These are phyloP conservation scores for Neria commutata DNA, from an alignment of 2,888 invertebrate species.

Conservation along the genomic window DNA sequence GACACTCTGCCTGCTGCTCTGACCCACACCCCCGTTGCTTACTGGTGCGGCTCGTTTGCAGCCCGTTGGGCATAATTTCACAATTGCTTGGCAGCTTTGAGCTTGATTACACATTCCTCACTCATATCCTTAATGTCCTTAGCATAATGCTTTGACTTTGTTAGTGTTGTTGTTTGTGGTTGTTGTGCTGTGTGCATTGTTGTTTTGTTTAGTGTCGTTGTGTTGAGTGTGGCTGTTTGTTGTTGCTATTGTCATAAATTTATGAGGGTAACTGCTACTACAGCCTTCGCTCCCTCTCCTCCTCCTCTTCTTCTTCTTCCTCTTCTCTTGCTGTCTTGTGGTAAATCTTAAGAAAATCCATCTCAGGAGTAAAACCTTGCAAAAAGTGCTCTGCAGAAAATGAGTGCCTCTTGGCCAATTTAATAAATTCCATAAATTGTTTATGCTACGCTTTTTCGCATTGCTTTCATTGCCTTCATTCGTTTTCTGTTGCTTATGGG, in stretches of 20 bases:
- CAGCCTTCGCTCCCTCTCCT: no score
- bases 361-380: constrained; percentile 1
- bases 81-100: constrained; percentile 52
- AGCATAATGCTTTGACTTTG: constrained; percentile 2
- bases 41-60: constrained; percentile 17
- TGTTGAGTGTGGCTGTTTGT: constrained; percentile 25
- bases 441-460: constrained; percentile 31
- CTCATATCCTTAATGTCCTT: constrained; percentile 14
- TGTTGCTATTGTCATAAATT: constrained; percentile 27
- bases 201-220: constrained; percentile 9
- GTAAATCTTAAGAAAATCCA: constrained; percentile 15
- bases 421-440: constrained; percentile 55
- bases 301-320: no score
- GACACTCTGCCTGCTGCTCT: neutral
- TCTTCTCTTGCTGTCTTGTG: constrained; percentile 13
- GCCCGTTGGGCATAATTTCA: constrained; percentile 53
- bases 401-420: constrained; percentile 46
- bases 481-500: neutral
- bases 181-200: constrained; percentile 13
- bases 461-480: constrained; percentile 3
- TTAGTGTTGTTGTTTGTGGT: constrained; percentile 21
- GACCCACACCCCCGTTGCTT: no score
- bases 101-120: constrained; percentile 39
- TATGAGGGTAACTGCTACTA: no score
- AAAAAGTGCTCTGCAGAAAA: constrained; percentile 20